phyloP scores from a whole-genome alignment of 2,888 invertebrate genomes.

The Clostera curtula region DNA sequence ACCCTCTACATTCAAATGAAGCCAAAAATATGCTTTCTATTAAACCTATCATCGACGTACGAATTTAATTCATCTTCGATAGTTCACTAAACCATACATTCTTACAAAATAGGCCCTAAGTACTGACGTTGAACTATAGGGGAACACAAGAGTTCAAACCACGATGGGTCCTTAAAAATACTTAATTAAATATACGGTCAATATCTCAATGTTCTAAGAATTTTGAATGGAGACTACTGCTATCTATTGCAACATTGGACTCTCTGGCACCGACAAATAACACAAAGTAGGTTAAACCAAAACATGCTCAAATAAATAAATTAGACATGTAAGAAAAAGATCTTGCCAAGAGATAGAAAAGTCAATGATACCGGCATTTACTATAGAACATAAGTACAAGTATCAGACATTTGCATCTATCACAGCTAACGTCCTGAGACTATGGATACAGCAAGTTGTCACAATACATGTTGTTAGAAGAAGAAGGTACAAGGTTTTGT shows the following conservation, averaged over 20 bases:
- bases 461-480: conserved; percentile 11
- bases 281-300: conserved; percentile 35
- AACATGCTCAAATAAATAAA: conserved; percentile 23
- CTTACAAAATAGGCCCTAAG: conserved; percentile 57
- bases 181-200: conserved; percentile 35
- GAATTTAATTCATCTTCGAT: conserved; percentile 43
- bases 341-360: conserved; percentile 16
- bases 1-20: conserved; percentile 47
- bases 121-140: conserved; percentile 46
- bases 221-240: conserved; percentile 16
- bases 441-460: conserved; percentile 19
- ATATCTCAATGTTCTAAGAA: conserved; percentile 25
- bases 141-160: conserved; percentile 37
- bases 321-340: conserved; percentile 19
- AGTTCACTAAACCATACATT: conserved; percentile 37
- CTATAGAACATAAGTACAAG: conserved; percentile 10
- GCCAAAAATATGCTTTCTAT: conserved; percentile 59
- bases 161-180: conserved; percentile 37
- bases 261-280: conserved; percentile 34
- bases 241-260: conserved; percentile 28
- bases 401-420: conserved; percentile 27
- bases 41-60: conserved; percentile 42
- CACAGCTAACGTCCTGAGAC: conserved; percentile 36
- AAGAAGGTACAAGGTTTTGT: conserved; percentile 19
- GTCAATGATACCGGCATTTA: conserved; percentile 18